These are phyloP conservation scores for Megatriorchis doriae DNA, from an alignment of 2,113 vertebrate genomes.

Conservation along the genomic window DNA sequence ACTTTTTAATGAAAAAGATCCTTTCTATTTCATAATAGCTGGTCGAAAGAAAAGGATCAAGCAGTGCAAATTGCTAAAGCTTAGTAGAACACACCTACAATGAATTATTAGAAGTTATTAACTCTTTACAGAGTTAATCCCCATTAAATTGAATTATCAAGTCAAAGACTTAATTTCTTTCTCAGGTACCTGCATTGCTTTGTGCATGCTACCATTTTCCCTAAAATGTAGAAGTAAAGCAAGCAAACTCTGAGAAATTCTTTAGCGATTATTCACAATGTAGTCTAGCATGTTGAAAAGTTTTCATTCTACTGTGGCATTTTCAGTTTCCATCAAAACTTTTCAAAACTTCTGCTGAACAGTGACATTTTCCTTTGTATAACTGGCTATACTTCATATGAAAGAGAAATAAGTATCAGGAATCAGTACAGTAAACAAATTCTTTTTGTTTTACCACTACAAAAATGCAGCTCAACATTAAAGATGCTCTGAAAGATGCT, in stretches of 20 bases:
- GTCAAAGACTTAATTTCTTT: neutral
- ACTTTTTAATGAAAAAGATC: neutral
- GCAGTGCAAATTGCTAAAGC: neutral
- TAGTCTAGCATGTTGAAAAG: neutral
- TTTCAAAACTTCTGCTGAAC: neutral
- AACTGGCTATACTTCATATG: neutral
- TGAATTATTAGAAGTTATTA: neutral
- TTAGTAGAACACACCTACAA: neutral
- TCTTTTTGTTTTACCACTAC: neutral
- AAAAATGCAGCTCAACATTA: neutral
- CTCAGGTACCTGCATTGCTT: neutral
- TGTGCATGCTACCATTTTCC: neutral
- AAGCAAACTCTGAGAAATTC: neutral
- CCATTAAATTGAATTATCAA: neutral
- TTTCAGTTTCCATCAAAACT: neutral
- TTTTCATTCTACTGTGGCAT: neutral
- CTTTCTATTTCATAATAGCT: neutral
- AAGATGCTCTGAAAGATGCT: neutral
- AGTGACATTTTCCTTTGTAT: neutral
- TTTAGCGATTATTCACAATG: neutral
- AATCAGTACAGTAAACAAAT: neutral
- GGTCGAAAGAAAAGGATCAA: constrained; percentile 8
- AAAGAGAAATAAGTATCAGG: neutral
- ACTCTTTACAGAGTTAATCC: neutral
- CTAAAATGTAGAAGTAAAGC: neutral